Conservation (phyloP, 2,888 invertebrate species). For the Noctua janthina region DNA sequence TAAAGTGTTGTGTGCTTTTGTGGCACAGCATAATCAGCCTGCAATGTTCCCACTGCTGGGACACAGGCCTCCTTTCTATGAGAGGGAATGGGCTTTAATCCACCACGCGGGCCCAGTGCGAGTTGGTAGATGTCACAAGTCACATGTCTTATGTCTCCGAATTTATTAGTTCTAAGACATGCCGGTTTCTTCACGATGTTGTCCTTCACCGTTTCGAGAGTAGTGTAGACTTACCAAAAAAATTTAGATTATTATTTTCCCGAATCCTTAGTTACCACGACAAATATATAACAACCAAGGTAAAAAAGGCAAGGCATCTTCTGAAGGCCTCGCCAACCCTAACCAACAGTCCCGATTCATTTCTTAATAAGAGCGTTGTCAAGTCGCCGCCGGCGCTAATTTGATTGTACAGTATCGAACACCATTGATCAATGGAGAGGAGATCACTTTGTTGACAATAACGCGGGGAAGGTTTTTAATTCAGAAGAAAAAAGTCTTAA, state of each 20-base stretch:
- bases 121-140: no score
- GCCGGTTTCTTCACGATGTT: no score
- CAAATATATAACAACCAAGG: background rate
- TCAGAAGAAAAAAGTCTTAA: background rate
- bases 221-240: background rate
- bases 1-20: no score
- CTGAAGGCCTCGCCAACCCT: conserved; percentile 70
- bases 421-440: conserved; percentile 67
- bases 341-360: conserved; percentile 82
- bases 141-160: no score
- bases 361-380: conserved; percentile 83
- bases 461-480: conserved; percentile 24
- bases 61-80: no score
- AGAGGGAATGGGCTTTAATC: no score
- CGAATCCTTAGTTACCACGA: background rate
- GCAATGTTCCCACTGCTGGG: no score
- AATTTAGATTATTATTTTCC: background rate
- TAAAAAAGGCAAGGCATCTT: background rate
- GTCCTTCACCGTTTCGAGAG: no score
- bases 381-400: conserved; percentile 76
- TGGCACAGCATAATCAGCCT: no score
- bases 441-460: conserved; percentile 59
- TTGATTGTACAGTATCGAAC: conserved; percentile 85
- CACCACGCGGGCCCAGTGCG: no score
- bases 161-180: no score